These are phyloP conservation scores for Onthophagus sagittarius DNA, from an alignment of 2,888 invertebrate genomes.

Conservation along the genomic window DNA sequence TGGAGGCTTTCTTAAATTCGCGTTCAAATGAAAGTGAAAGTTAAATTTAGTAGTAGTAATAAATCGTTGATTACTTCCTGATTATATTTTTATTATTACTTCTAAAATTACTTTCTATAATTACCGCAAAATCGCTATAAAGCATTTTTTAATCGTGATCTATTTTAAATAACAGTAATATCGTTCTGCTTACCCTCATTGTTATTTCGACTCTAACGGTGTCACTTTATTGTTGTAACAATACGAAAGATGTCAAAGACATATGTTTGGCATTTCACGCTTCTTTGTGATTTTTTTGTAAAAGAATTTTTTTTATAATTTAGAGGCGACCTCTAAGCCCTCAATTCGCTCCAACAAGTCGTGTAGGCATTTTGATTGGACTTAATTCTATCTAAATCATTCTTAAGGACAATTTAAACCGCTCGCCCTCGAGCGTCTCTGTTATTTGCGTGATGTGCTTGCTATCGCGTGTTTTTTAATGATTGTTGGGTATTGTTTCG, in stretches of 20 bases:
- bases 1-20: background rate
- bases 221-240: background rate
- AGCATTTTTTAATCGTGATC: too few species aligned
- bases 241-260: background rate
- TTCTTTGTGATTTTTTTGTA: background rate
- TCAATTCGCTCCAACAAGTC: background rate
- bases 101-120: too few species aligned
- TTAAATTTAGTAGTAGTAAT: background rate
- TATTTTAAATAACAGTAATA: too few species aligned
- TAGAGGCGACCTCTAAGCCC: background rate
- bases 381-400: background rate
- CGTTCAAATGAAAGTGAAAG: background rate
- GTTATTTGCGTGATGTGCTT: background rate
- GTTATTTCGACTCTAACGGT: background rate
- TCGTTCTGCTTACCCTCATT: background rate
- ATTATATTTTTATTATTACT: background rate
- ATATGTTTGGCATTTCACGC: background rate
- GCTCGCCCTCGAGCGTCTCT: background rate
- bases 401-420: background rate
- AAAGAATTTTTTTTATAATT: background rate
- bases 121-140: too few species aligned
- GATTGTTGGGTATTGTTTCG: background rate
- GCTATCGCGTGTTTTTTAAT: background rate
- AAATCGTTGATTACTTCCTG: background rate
- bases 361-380: background rate